Base-by-base conservation (phyloP, 2,113 vertebrate genomes). In the Tor tambroides region DNA sequence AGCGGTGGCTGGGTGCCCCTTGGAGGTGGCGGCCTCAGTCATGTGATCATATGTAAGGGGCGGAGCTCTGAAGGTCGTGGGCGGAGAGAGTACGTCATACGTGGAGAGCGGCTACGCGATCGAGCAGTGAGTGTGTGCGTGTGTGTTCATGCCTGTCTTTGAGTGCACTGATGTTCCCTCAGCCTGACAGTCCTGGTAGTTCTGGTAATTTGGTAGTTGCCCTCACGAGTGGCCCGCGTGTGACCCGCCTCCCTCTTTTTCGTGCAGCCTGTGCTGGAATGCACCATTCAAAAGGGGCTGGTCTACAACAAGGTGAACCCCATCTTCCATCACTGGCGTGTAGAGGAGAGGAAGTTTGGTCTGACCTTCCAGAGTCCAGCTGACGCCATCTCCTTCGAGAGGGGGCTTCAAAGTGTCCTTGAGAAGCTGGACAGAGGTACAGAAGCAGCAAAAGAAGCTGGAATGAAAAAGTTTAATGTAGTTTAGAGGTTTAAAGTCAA, bases 221-320 rank as follows among this genome's bases (percentile, higher is more conserved):
- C 49, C 9, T 32, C 46, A 17, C 1, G 15, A 30, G 10, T 84
- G 85, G 28, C 23, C 80, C 32, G 3, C 49, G 4, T 26, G 54
- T 88, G 35, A 59, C n/a, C 71, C 59, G 43, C 21, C 6, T 35
- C 21, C 74, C 61, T 88, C 3, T 61, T n/a, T 54, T 54, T 21
- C 35, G 28, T 91, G 71, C 87, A 98, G 97, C 96, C 95, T 1
- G 96, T 97, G 90, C 89, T 98, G 93, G 97, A 98, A 90, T 97
- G 97, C 75, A 88, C 94, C 1, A 94, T 98, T 89, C 96, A 95
- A 92, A 96, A 93, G 90, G 96, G 96, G 80, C 91, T 98, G 80
- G 95, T 97, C 89, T 97, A 98, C 94, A 97, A 97, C 94, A 97
- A 97, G 93, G 97, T 97, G 91, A 97, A 97, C 92, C 97, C 96